Base-by-base conservation (phyloP, 2,113 vertebrate genomes). In the Chitala chitala region DNA sequence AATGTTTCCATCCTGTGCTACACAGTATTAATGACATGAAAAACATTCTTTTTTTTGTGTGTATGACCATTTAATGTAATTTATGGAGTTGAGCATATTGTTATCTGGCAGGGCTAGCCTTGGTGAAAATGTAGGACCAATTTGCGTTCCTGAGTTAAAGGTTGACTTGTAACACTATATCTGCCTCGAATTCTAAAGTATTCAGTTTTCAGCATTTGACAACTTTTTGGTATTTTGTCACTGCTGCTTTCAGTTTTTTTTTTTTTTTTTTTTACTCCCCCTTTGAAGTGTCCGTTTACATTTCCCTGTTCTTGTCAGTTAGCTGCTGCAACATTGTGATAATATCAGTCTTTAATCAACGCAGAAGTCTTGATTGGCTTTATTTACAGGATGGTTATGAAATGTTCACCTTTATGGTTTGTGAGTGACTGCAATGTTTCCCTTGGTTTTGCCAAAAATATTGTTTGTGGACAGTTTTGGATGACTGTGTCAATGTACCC, bases 371-470 rank as follows among this genome's bases (percentile, higher is more conserved):
- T 53, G 12, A 15, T 53, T 53, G 1, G n/a, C 4, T 33, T 33
- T 8, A 29, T 0, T 38, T 58, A n/a, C n/a, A n/a, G n/a, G n/a
- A n/a, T 29, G 22, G 9, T 26, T 55, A 22, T 55, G 1, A 10
- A 56, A 58, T 58, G 24, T 58, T 26, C 24, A 58, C 24, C 33
- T 63, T 63, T n/a, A 8, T 29, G n/a, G 20, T 13, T 20, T 38
- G 17, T 63, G 59, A 63, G n/a, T n/a, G 40, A 68, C 64, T 46
- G n/a, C 44, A 68, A 13, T 31, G 15, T 46, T 68, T 68, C 24
- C 64, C 40, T 38, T n/a, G n/a, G n/a, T 5, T 2, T 68, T 68
- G 64, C 64, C 64, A 68, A 68, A 68, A 48, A 68, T 42, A 51
- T 22, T 68, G 42, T 42, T 8, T 46, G 15, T 46, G 9, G 22